Evolutionary conservation across 2,888 invertebrate genomes (phyloP).

Genomic region (Salpingus planirostris): DNA sequence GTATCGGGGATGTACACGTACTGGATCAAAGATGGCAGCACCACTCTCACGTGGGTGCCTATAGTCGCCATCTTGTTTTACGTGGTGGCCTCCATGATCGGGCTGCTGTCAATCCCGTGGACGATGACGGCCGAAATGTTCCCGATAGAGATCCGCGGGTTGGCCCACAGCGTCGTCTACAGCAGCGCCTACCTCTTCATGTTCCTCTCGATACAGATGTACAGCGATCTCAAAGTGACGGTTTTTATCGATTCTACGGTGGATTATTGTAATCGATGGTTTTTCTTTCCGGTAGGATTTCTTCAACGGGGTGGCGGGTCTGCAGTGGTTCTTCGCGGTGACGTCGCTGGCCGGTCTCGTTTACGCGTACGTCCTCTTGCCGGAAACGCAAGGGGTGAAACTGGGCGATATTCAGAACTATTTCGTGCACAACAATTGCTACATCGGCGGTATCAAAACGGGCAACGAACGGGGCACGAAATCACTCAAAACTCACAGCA

Average conservation of each 20-base stretch:
- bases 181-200: constrained; percentile 48
- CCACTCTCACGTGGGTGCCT: constrained; percentile 41
- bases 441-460: constrained; percentile 25
- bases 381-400: constrained; percentile 26
- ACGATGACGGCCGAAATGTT: constrained; percentile 55
- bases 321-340: constrained; percentile 49
- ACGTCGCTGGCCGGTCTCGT: constrained; percentile 40
- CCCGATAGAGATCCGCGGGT: constrained; percentile 50
- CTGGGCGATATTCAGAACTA: constrained; percentile 38
- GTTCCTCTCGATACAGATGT: constrained; percentile 50
- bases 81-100: constrained; percentile 50
- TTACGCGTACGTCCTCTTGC: constrained; percentile 42
- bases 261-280: no score
- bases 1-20: constrained; percentile 46
- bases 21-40: constrained; percentile 39
- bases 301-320: constrained; percentile 43
- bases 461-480: no score
- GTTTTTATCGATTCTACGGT: no score
- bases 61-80: constrained; percentile 47
- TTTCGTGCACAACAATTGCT: constrained; percentile 38
- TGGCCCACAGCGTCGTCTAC: constrained; percentile 49
- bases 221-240: constrained; percentile 30
- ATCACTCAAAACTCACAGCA: constrained; percentile 2
- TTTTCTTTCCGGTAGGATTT: no score
- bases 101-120: constrained; percentile 52